Percentiles rank a stretch among this genome's conserved stretches.
Evolutionary conservation across 2,113 vertebrate species (phyloP).

Genomic region (Strix aluco): DNA sequence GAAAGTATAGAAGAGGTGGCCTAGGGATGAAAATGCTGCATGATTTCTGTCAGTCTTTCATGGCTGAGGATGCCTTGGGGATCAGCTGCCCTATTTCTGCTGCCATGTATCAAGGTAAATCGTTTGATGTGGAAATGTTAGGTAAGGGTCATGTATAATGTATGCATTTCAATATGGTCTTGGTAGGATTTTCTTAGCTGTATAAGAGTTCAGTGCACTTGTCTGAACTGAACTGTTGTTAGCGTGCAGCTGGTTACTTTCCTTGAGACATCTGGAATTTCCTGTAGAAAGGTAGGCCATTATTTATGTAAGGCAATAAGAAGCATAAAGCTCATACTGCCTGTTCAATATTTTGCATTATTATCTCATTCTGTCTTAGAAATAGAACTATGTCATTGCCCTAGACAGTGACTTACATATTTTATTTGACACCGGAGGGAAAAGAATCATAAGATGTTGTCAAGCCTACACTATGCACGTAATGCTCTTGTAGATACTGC

Average conservation of each 20-base stretch:
- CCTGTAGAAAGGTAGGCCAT: background rate
- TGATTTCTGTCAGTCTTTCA: constrained; percentile 87
- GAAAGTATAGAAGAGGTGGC: constrained; percentile 77
- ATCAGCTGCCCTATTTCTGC: constrained; percentile 86
- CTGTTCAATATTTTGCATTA: background rate
- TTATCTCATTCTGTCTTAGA: background rate
- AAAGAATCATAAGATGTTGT: background rate
- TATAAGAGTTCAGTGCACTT: background rate
- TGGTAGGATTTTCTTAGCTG: background rate
- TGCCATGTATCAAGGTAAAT: constrained; percentile 86
- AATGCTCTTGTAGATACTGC: background rate
- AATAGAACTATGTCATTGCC: background rate
- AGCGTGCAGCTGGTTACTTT: background rate
- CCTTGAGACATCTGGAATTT: constrained; percentile 6
- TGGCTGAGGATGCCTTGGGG: constrained; percentile 82
- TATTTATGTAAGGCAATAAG: background rate
- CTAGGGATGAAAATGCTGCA: constrained; percentile 83
- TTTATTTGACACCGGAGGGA: background rate
- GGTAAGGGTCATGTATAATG: constrained; percentile 1
- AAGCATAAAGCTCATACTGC: background rate
- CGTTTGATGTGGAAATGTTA: background rate
- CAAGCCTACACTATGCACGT: background rate
- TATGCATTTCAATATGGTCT: background rate
- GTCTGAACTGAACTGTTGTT: background rate
- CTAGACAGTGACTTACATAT: background rate